A percentile compares a stretch with the other conserved stretches of the same genome.
These are phyloP conservation scores for Leptoteleia sp. DNA, from an alignment of 1,140 invertebrate species.

Conservation along the genomic window DNA sequence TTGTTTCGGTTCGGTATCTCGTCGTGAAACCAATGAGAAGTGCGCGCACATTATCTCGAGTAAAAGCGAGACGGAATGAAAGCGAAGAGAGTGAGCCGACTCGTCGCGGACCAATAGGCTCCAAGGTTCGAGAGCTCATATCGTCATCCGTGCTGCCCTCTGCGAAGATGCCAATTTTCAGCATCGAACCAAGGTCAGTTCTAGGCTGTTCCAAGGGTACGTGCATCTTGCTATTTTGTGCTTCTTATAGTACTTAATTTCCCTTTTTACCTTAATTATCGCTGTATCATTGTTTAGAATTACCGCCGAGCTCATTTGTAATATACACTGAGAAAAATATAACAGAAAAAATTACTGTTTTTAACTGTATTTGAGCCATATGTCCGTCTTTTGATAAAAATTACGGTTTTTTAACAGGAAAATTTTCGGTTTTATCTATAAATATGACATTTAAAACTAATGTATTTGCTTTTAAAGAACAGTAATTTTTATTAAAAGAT, in stretches of 20 bases:
- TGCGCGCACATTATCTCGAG: slow-evolving; percentile 18
- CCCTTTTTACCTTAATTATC: too few species aligned
- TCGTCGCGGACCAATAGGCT: slow-evolving; percentile 33
- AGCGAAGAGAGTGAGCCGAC: slow-evolving; percentile 45
- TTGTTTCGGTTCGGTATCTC: slow-evolving; percentile 49
- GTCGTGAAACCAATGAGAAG: slow-evolving; percentile 44
- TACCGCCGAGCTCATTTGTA: slow-evolving; percentile 9
- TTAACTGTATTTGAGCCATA: too few species aligned
- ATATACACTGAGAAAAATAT: too few species aligned
- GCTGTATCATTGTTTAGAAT: too few species aligned
- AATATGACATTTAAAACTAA: too few species aligned
- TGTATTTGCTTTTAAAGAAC: too few species aligned
- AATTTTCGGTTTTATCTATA: too few species aligned
- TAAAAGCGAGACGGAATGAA: slow-evolving; percentile 18
- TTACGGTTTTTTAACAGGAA: too few species aligned
- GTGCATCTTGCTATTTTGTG: slow-evolving; percentile 41
- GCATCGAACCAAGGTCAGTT: slow-evolving; percentile 74
- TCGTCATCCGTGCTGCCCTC: slow-evolving; percentile 45
- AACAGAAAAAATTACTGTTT: too few species aligned
- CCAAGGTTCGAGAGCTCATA: slow-evolving; percentile 34
- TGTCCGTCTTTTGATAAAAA: too few species aligned
- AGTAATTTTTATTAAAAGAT: too few species aligned
- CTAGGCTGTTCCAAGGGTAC: slow-evolving; percentile 49
- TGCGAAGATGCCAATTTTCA: slow-evolving; percentile 67
- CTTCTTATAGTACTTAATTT: slow-evolving; percentile 38